phyloP scores from a whole-genome alignment of 2,797 vertebrate species.

The Pyrocephalus nanus region DNA sequence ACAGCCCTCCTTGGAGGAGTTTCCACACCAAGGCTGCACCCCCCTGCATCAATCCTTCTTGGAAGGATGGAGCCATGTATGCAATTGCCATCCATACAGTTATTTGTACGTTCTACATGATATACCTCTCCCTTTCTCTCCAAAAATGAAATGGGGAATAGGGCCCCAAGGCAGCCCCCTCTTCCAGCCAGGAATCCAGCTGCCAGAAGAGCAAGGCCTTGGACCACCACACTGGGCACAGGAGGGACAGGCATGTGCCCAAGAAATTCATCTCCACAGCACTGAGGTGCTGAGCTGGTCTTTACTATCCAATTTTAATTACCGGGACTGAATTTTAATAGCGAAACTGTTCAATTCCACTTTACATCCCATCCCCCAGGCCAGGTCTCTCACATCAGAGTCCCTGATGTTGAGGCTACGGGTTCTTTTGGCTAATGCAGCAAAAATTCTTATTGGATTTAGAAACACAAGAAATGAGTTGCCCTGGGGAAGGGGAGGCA shows the following conservation, averaged over 20 bases:
- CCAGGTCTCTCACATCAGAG: not conserved
- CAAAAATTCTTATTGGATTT: not conserved
- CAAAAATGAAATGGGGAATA: not conserved
- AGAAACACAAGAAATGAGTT: not conserved
- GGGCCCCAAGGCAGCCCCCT: not conserved
- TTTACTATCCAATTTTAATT: conserved; percentile 11
- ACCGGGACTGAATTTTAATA: not conserved
- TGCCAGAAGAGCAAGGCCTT: not conserved
- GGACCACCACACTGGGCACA: not conserved
- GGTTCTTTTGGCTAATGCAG: not conserved
- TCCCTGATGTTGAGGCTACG: not conserved
- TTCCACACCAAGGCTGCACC: not conserved
- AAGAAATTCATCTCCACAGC: not conserved
- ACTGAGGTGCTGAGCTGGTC: not conserved
- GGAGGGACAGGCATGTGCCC: not conserved
- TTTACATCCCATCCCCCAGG: not conserved
- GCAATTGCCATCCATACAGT: not conserved
- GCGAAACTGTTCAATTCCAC: not conserved
- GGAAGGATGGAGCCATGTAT: not conserved
- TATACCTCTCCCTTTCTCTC: not conserved
- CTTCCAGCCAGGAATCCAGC: not conserved
- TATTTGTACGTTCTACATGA: not conserved
- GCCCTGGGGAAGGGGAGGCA: not conserved
- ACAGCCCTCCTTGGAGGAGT: not conserved
- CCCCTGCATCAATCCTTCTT: not conserved